Base-by-base conservation (phyloP, 2,113 vertebrate genomes). In the Rhombomys opimus region DNA sequence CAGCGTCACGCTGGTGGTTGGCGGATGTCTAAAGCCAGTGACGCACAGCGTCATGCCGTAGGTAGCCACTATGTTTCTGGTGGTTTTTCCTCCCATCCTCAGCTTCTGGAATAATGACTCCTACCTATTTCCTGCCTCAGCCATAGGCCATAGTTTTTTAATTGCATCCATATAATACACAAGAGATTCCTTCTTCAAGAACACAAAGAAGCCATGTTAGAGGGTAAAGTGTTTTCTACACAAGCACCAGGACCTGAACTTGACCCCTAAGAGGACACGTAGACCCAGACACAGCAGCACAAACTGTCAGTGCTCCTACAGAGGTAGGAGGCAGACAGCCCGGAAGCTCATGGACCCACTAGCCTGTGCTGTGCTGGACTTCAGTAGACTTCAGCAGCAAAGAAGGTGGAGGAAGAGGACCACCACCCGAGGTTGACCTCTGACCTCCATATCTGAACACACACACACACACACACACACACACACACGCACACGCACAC, bases 171-270 rank as follows among this genome's bases (percentile, higher is more conserved):
- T 57, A 57, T 15, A 57, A 57, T 57, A 57, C 57, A 57, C 57
- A 57, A 57, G 57, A 57, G 11, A 57, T 57, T 57, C 57, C 57
- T 57, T 57, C 57, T 57, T 14, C 57, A 27, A 1, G 13, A 35
- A 67, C 35, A 73, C 22, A 80, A 54, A 76, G 32, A 96, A 84
- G 11, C 30, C 89, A 27, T 38, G 7, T 57, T 38, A 13, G 59
- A 17, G 41, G 15, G 54, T 82, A 38, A 84, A 27, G 32, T 61
- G 7, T 17, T 61, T n/a, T 27, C n/a, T 35, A 84, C 57, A 84
- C 22, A 8, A 38, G 35, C 4, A 20, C 0, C 6, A 5, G 52
- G 0, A 13, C 11, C 80, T 6, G n/a, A 82, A 23, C 38, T 8
- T 63, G 22, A 84, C 61, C 63, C 81, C 59, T 4, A 84, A 63